Evolutionary conservation across 2,888 invertebrate genomes (phyloP), one percentile per base, ranked within the genome.

Genomic region (Phalera bucephala): DNA sequence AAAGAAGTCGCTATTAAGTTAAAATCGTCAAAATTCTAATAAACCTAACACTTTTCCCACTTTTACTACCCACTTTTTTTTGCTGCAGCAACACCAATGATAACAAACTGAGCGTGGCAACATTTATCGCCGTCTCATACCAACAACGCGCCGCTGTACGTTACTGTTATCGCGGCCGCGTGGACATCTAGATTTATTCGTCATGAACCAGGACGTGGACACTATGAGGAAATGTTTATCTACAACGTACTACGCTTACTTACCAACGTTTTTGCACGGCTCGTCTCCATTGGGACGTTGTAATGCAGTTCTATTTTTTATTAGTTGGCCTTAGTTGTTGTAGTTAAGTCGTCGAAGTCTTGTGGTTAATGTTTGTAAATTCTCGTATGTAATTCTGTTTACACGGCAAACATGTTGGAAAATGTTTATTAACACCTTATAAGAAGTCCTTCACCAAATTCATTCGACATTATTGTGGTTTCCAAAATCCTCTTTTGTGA

Each of bases 181-280:
- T 59, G 70, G 77, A 78, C 80, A 79, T 80, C 80, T 67, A 79
- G 81, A 81, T 81, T 81, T 80, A 81, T 81, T 69, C 77, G 61
- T 76, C 79, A 79, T 72, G 76, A 64, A 56, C 47, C 69, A 59
- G 65, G 68, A 73, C 72, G 72, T 64, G 67, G 70, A 69, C 75
- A 68, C 64, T 66, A 64, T 56, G 59, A 70, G 77, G 80, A 80
- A 81, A 80, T 78, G 79, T 78, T 80, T 80, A 80, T 80, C 80
- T 79, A 75, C 47, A 43, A 46, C 51, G 61, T 59, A 62, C 65
- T 61, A 63, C 67, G 65, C 58, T 68, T 64, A 64, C 67, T 65
- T 67, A 55, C 57, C 36, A 54, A 53, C 49, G 52, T 57, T 60
- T 66, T 66, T 64, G 60, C 52, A 38, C 30, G 26, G 34, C 42